Evolutionary conservation across 2,888 invertebrate species (phyloP), one percentile per base, ranked within the genome.

Genomic region (Oxyscelio sp.): DNA sequence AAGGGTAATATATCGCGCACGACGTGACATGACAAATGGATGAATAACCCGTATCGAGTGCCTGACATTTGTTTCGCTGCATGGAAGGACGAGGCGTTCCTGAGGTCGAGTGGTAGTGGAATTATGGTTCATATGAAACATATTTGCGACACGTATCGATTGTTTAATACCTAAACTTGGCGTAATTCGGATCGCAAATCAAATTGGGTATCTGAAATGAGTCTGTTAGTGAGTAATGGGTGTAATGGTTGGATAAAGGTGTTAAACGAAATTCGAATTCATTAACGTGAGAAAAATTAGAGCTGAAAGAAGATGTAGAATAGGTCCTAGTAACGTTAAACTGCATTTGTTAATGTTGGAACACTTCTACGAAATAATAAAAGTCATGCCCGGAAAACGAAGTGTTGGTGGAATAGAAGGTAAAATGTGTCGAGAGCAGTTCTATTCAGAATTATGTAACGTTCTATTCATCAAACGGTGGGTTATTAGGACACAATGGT

Each of bases 371-470:
- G 40, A 54, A 54, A 54, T 54, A 66, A 66, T 43, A 66, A 52
- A 66, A 66, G 66, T 52, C 38, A n/a, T 50, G 50, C 48, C 22
- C 52, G 52, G 52, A 52, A 66, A 66, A 38, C 52, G 65, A 38
- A 52, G 38, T 52, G 38, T 22, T 66, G 38, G 11, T 38, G 38
- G 31, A 66, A 52, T 52, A 68, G 31, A 56, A 19, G 19, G 31
- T 24, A 68, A 68, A 68, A 68, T 66, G 40, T 43, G 54, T 43
- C 21, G 34, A 50, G 40, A 68, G 43, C 43, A 27, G 21, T 54
- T 54, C 43, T 43, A 43, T 68, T 68, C 24, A 21, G 17, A 43
- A 54, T 43, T 17, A 40, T 54, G 40, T 68, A 68, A 68, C 38
- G 52, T 22, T 54, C 34, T 11, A 11, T 54, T 68, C 54, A 54